Conservation (phyloP, 2,888 invertebrate species). For the Mythimna albipuncta region DNA sequence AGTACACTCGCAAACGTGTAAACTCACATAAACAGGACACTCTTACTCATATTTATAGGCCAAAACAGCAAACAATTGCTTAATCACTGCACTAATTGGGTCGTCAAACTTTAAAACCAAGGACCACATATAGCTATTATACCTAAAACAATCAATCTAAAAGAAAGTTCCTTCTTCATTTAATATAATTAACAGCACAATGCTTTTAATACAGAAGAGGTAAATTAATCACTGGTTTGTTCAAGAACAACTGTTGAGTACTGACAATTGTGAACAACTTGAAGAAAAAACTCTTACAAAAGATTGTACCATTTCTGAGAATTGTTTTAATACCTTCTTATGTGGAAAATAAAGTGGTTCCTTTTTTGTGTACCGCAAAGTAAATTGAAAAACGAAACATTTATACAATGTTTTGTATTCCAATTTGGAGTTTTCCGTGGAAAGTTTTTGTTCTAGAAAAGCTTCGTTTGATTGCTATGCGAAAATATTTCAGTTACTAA, state of each 20-base stretch:
- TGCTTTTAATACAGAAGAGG: constrained; percentile 62
- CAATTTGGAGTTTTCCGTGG: constrained; percentile 11
- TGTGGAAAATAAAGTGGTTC: constrained; percentile 35
- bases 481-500: constrained; percentile 10
- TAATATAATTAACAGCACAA: constrained; percentile 59
- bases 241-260: constrained; percentile 57
- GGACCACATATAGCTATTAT: constrained; percentile 8
- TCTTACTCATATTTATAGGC: no score
- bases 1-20: no score
- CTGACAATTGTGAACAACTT: constrained; percentile 51
- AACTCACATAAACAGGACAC: no score
- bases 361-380: constrained; percentile 12
- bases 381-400: constrained; percentile 47
- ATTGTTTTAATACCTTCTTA: constrained; percentile 54
- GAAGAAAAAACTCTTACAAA: constrained; percentile 45
- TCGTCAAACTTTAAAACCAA: no score
- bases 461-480: constrained; percentile 11
- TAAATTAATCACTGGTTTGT: constrained; percentile 61
- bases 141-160: constrained; percentile 43
- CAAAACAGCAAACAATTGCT: no score
- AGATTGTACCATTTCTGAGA: constrained; percentile 45
- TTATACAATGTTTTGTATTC: constrained; percentile 36
- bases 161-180: constrained; percentile 39
- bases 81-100: no score
- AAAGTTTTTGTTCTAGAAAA: constrained; percentile 23